These are phyloP conservation scores for Propithecus coquereli DNA, from an alignment of 2,113 vertebrate species.

Conservation along the genomic window DNA sequence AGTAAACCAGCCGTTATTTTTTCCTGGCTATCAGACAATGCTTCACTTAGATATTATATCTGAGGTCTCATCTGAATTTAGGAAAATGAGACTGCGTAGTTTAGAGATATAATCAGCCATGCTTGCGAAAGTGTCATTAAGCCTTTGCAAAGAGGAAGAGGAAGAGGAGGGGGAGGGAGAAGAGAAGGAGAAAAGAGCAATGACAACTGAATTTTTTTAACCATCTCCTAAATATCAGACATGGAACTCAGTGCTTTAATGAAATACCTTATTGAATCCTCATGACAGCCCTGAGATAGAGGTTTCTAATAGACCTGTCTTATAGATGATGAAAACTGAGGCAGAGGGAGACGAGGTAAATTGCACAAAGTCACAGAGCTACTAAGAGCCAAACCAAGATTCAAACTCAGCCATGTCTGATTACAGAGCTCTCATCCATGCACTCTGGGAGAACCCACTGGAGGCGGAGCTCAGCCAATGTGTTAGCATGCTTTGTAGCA, in stretches of 20 bases:
- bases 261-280: not conserved
- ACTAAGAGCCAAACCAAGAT: not conserved
- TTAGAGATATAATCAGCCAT: not conserved
- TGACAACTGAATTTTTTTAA: not conserved
- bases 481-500: not conserved
- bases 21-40: slow-evolving; percentile 7
- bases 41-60: slow-evolving; percentile 43
- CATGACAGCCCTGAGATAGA: not conserved
- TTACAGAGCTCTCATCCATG: not conserved
- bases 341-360: not conserved
- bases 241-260: not conserved
- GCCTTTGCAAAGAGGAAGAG: not conserved
- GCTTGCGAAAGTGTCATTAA: not conserved
- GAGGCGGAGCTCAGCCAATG: not conserved
- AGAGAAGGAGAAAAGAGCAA: not conserved
- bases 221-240: not conserved
- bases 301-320: not conserved
- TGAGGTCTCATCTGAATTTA: slow-evolving; percentile 35
- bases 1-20: not conserved
- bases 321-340: slow-evolving; percentile 6
- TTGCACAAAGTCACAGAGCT: not conserved
- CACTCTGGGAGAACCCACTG: not conserved
- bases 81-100: not conserved
- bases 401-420: not conserved
- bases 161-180: not conserved